phyloP scores from a whole-genome alignment of 2,113 vertebrate species.

The Tonatia bakeri region DNA sequence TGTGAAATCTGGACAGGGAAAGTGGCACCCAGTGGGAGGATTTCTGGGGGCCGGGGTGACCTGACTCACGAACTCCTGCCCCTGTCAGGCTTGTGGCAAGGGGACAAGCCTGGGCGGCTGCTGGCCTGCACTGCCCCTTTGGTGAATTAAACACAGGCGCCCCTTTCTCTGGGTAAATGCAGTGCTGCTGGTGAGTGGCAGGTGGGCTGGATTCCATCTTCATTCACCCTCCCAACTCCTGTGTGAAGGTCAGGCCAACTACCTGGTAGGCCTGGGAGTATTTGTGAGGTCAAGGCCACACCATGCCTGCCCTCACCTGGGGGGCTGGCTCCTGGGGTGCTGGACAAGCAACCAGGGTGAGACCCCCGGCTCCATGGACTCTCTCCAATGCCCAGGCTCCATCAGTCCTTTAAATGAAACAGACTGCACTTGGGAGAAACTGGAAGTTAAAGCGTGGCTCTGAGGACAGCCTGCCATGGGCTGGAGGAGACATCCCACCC shows the following conservation, averaged over 20 bases:
- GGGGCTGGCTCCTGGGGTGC: background rate
- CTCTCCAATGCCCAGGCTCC: constrained; percentile 68
- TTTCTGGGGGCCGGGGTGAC: background rate
- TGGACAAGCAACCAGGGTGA: constrained; percentile 45
- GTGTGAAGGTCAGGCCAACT: background rate
- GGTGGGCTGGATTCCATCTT: background rate
- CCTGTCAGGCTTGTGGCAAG: background rate
- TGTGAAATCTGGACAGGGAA: background rate
- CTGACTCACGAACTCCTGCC: background rate
- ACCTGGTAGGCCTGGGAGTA: background rate
- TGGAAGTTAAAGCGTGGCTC: constrained; percentile 56
- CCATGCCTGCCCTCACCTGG: background rate
- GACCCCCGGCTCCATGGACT: constrained; percentile 60
- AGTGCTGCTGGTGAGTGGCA: background rate
- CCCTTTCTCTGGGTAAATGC: background rate
- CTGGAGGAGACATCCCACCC: constrained; percentile 68
- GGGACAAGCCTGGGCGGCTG: background rate
- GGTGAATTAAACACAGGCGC: background rate
- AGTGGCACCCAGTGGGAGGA: background rate
- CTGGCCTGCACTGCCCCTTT: rapidly evolving
- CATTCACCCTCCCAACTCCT: background rate
- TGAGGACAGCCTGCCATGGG: constrained; percentile 57
- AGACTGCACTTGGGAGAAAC: background rate
- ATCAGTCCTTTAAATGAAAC: background rate
- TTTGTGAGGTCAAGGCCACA: constrained; percentile 72